phyloP scores from a whole-genome alignment of 2,113 vertebrate genomes.

The Gracilinanus agilis region DNA sequence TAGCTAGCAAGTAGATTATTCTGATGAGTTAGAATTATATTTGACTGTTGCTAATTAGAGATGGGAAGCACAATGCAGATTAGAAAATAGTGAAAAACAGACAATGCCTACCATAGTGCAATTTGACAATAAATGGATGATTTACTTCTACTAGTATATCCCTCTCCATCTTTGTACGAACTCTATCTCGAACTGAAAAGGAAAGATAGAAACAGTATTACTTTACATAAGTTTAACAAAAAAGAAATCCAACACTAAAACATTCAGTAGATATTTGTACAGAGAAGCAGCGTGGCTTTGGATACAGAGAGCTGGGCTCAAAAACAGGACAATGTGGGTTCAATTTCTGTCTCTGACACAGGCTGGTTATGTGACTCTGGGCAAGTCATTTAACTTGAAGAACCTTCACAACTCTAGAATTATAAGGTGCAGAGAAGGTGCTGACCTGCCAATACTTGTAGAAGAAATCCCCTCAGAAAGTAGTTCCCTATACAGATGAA shows the following conservation, averaged over 20 bases:
- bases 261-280: not conserved
- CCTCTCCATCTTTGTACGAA: constrained; percentile 98
- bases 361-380: not conserved
- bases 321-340: not conserved
- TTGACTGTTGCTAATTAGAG: not conserved
- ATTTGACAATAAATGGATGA: constrained; percentile 99
- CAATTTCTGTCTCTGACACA: not conserved
- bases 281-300: not conserved
- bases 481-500: not conserved
- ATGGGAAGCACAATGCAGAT: not conserved
- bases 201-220: constrained; percentile 33
- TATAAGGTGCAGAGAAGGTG: not conserved
- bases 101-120: constrained; percentile 95
- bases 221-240: constrained; percentile 4
- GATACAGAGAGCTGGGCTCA: not conserved
- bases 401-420: not conserved
- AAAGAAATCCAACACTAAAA: not conserved
- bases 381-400: not conserved
- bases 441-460: not conserved
- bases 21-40: not conserved
- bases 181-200: constrained; percentile 94
- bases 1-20: not conserved
- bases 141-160: constrained; percentile 99
- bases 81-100: not conserved
- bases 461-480: not conserved